Evolutionary conservation across 2,888 invertebrate genomes (phyloP), one percentile per base, ranked within the genome.

Genomic region (Mesochorus sp.): DNA sequence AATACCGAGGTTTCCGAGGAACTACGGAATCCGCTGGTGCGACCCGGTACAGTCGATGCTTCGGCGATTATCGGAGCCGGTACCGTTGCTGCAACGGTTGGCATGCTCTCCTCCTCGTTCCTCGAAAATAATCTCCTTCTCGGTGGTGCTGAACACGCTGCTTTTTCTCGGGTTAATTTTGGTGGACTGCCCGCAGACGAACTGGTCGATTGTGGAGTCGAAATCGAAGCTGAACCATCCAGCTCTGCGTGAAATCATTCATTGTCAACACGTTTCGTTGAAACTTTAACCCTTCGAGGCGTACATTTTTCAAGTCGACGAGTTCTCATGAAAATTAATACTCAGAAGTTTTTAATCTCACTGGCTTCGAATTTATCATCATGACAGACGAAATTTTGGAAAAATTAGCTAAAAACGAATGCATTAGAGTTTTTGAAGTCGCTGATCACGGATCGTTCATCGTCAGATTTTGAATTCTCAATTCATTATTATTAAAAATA

Each of bases 1-100:
- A 94, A 94, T 42, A 94, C 93, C 19, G 94, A 94, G 1, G 94
- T 93, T 87, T 94, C 94, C n/a, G 93, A 93, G 4, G 94, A 93
- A 83, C 93, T 93, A 47, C 93, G 88, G 71, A 93, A 88, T 1
- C 92, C 92, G 14, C 92, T 92, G 57, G 92, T 91, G 44, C 92
- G 87, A 0, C 88, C 88, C 0, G 92, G 91, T 0, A 91, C 88
- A 14, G 85, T 85, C 6, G 76, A 80, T 2, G 83, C 82, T 26
- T 85, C 82, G 5, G 83, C 84, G 80, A 83, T 86, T 10, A 81
- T 81, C 2, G 82, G 81, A 1, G 84, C 88, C 2, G 88, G 89
- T 21, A 85, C 83, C n/a, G 85, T 84, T 3, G 83, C 83, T 6
- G 82, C 75, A 10, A 81, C 83, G 4, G n/a, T n/a, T n/a, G 81